These are phyloP conservation scores for Maniola jurtina DNA, from an alignment of 1,140 invertebrate genomes.

Conservation along the genomic window DNA sequence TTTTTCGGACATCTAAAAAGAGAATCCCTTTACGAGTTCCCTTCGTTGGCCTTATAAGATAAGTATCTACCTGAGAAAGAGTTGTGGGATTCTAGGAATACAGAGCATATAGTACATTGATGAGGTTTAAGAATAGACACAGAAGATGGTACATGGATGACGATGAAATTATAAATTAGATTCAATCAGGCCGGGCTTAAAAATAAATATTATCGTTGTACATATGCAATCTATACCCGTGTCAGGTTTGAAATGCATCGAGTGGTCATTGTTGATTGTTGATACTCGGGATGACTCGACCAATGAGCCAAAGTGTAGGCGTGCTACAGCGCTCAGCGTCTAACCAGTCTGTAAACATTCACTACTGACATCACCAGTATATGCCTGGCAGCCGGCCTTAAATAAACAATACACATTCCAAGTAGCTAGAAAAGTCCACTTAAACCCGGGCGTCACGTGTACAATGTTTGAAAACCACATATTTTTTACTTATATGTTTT, in stretches of 20 bases:
- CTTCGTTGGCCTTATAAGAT: too few species aligned
- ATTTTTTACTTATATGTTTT: conserved; percentile 27
- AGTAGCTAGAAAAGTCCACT: conserved; percentile 56
- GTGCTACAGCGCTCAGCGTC: conserved; percentile 44
- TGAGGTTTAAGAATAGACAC: too few species aligned
- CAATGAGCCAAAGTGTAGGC: conserved; percentile 56
- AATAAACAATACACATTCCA: conserved; percentile 50
- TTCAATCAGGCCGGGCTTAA: conserved; percentile 20
- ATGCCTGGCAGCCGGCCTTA: conserved; percentile 41
- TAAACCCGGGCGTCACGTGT: conserved; percentile 43
- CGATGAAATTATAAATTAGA: conserved; percentile 9
- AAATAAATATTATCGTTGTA: conserved; percentile 39
- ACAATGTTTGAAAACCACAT: conserved; percentile 39
- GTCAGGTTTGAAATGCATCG: conserved; percentile 31
- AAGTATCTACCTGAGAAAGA: too few species aligned
- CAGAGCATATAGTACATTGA: too few species aligned
- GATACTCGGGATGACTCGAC: conserved; percentile 50
- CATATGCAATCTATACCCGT: conserved; percentile 12
- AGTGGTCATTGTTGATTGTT: conserved; percentile 52
- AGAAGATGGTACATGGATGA: too few species aligned
- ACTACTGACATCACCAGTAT: conserved; percentile 44
- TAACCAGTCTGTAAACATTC: conserved; percentile 71
- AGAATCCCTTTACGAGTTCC: too few species aligned
- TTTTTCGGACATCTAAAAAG: too few species aligned
- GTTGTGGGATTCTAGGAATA: too few species aligned